A percentile compares a stretch with the other conserved stretches of the same genome.
Conservation (phyloP, 2,888 invertebrate species). For the Diplazon laetatorius region DNA sequence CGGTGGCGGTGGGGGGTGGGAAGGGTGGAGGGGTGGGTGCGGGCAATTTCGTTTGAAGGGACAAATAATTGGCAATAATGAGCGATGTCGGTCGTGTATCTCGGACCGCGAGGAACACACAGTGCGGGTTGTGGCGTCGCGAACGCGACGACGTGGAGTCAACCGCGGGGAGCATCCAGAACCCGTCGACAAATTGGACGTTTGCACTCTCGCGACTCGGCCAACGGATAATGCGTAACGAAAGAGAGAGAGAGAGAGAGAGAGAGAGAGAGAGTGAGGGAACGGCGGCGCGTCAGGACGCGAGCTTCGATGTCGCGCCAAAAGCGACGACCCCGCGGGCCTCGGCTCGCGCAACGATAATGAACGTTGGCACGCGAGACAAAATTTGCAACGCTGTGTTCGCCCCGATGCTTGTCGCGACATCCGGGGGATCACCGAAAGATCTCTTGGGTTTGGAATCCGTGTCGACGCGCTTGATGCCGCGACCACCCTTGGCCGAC, state of each 20-base stretch:
- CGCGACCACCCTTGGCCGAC: constrained; percentile 65
- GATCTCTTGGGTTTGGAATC: constrained; percentile 56
- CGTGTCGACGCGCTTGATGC: constrained; percentile 52
- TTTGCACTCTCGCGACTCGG: constrained; percentile 49
- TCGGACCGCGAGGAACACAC: constrained; percentile 14
- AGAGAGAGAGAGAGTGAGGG: constrained; percentile 16
- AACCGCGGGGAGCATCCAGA: constrained; percentile 5
- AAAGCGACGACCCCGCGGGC: constrained; percentile 23
- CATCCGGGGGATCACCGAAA: constrained; percentile 12
- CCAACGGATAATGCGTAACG: constrained; percentile 61
- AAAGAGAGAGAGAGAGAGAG: constrained; percentile 59
- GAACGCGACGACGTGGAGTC: constrained; percentile 27
- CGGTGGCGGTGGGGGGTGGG: too few species aligned
- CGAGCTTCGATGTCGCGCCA: not conserved
- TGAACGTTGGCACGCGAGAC: constrained; percentile 57
- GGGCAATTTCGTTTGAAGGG: constrained; percentile 68
- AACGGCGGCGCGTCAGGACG: constrained; percentile 43
- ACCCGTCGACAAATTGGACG: constrained; percentile 67
- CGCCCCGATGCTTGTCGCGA: constrained; percentile 4
- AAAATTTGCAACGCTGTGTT: constrained; percentile 52
- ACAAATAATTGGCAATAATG: constrained; percentile 72
- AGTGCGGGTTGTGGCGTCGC: constrained; percentile 6
- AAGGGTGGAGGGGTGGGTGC: too few species aligned
- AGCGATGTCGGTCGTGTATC: constrained; percentile 63
- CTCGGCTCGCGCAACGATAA: constrained; percentile 60